A percentile compares a stretch with the other conserved stretches of the same genome.
Conservation (phyloP, 1,140 invertebrate species). For the Bemisia tabaci region DNA sequence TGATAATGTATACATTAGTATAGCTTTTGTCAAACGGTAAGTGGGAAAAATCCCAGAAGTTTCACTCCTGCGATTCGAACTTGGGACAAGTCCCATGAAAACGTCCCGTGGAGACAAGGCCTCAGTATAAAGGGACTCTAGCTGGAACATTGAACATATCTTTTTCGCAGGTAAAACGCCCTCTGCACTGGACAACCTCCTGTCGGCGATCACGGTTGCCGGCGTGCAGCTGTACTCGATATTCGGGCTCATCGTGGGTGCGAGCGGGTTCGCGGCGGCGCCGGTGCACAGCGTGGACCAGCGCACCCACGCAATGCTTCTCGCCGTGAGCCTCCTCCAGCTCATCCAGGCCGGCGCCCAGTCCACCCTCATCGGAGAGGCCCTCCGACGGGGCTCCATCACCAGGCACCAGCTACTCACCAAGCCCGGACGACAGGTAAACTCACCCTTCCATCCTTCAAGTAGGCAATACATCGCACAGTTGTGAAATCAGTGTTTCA, state of each 20-base stretch:
- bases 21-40: too few relatives aligned
- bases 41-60: too few relatives aligned
- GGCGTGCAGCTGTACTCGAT: slow-evolving; percentile 43
- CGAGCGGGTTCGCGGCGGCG: slow-evolving; percentile 34
- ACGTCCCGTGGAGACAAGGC: too few relatives aligned
- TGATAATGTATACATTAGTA: too few relatives aligned
- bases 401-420: slow-evolving; percentile 37
- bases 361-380: slow-evolving; percentile 46
- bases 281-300: slow-evolving; percentile 19
- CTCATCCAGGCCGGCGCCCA: slow-evolving; percentile 42
- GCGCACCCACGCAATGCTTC: slow-evolving; percentile 32
- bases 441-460: neutral
- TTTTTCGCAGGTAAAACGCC: slow-evolving; percentile 25
- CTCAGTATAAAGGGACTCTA: too few relatives aligned
- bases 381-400: slow-evolving; percentile 37
- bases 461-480: too few relatives aligned
- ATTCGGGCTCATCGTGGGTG: slow-evolving; percentile 39
- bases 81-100: too few relatives aligned
- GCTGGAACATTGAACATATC: too few relatives aligned
- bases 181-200: slow-evolving; percentile 33
- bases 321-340: slow-evolving; percentile 34
- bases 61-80: too few relatives aligned
- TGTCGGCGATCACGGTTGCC: slow-evolving; percentile 36
- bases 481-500: too few relatives aligned
- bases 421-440: slow-evolving; percentile 46